A percentile compares a stretch with the other conserved stretches of the same genome.
Evolutionary conservation across 2,888 invertebrate genomes (phyloP).

Genomic region (Chrysopilus asiliformis): DNA sequence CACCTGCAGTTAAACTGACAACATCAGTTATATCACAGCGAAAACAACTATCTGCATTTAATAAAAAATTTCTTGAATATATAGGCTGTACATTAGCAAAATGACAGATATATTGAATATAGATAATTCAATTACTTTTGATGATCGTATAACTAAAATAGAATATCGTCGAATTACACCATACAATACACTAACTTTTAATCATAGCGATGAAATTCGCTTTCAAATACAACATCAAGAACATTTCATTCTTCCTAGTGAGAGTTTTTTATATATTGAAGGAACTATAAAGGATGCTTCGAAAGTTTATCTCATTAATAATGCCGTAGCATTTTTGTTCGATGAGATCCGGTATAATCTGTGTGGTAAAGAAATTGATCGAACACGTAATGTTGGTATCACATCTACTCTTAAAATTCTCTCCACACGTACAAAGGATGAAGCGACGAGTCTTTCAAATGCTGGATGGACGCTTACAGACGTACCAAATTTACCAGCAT

Average conservation of each 20-base stretch:
- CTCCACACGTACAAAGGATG: too few species aligned
- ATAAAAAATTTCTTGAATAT: constrained; percentile 11
- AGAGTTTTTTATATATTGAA: constrained; percentile 19
- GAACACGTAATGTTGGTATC: too few species aligned
- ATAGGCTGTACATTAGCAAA: constrained; percentile 9
- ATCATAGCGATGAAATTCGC: too few species aligned
- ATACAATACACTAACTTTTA: too few species aligned
- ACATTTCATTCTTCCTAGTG: constrained; percentile 20
- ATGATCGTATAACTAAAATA: too few species aligned
- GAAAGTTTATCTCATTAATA: too few species aligned
- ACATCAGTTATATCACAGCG: background rate
- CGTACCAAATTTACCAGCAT: constrained; percentile 9
- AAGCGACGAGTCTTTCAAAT: too few species aligned
- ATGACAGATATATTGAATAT: constrained; percentile 12
- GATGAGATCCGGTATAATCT: constrained; percentile 28
- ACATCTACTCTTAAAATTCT: too few species aligned
- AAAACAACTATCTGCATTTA: constrained; percentile 6
- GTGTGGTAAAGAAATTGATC: constrained; percentile 25
- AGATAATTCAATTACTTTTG: too few species aligned
- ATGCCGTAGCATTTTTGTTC: too few species aligned
- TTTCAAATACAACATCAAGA: constrained; percentile 23
- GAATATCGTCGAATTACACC: too few species aligned
- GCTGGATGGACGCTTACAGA: constrained; percentile 18
- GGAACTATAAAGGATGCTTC: too few species aligned
- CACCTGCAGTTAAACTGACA: background rate